Conservation (phyloP, 2,113 vertebrate genomes). For the Ondatra zibethicus region DNA sequence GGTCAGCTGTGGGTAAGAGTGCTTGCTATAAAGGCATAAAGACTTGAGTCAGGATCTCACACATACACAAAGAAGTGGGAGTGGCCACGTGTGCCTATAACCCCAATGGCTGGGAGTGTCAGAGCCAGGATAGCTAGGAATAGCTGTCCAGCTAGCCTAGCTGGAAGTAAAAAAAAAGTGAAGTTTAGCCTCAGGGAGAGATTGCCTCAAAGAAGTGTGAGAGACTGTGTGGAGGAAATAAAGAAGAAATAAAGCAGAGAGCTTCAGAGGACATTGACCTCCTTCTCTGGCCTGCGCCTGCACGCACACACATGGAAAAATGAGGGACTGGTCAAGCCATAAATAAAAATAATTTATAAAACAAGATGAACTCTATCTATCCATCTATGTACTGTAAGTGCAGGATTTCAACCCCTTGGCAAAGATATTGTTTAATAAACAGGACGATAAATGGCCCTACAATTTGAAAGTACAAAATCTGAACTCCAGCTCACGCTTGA, state of each 20-base stretch:
- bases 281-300: background rate
- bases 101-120: background rate
- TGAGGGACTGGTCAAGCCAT: background rate
- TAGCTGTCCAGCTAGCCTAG: background rate
- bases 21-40: background rate
- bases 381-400: background rate
- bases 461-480: constrained; percentile 12
- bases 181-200: background rate
- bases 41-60: background rate
- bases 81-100: background rate
- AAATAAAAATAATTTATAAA: constrained; percentile 55
- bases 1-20: background rate
- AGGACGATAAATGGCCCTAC: constrained; percentile 1
- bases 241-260: background rate
- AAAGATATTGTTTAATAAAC: constrained; percentile 17
- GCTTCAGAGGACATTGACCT: background rate
- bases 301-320: background rate
- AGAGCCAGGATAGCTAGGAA: background rate
- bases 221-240: background rate
- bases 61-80: background rate
- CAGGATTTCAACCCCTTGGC: constrained; percentile 1
- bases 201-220: background rate
- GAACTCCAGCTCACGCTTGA: background rate
- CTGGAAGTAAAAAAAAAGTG: background rate
- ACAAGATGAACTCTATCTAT: background rate